Percentiles rank a stretch among this genome's conserved stretches.
Conservation (phyloP, 2,888 invertebrate species). For the Lycia hirtaria region DNA sequence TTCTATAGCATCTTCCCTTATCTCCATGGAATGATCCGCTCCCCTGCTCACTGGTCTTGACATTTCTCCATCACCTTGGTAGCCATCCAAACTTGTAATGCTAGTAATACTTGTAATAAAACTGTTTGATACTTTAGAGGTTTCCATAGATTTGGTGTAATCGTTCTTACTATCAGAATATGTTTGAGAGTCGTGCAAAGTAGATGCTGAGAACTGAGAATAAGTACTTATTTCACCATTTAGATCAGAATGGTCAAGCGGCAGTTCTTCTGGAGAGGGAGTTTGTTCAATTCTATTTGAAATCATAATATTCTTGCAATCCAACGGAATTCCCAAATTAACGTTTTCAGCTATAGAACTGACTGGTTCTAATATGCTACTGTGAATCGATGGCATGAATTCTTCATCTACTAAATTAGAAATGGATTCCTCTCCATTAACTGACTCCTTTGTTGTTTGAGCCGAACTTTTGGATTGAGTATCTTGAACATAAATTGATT, state of each 20-base stretch:
- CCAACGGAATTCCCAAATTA: conserved; percentile 83
- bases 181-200: conserved; percentile 83
- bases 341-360: conserved; percentile 83
- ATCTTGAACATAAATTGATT: conserved; percentile 45
- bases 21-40: conserved; percentile 89
- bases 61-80: conserved; percentile 96
- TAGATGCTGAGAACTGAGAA: conserved; percentile 78
- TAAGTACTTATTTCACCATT: conserved; percentile 85
- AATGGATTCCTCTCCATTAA: conserved; percentile 57
- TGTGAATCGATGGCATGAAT: conserved; percentile 86
- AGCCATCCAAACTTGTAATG: conserved; percentile 96
- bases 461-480: conserved; percentile 46
- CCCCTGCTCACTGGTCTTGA: conserved; percentile 94
- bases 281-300: conserved; percentile 89
- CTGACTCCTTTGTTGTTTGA: conserved; percentile 42
- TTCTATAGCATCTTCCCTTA: conserved; percentile 80
- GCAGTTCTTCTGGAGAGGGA: conserved; percentile 94
- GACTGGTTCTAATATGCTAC: conserved; percentile 85
- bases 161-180: conserved; percentile 86
- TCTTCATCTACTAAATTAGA: conserved; percentile 83
- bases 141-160: conserved; percentile 86
- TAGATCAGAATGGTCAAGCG: conserved; percentile 90
- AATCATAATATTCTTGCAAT: conserved; percentile 72
- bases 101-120: conserved; percentile 96
- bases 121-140: conserved; percentile 89